Evolutionary conservation across 2,113 vertebrate species (phyloP).

Genomic region (Rhodinocichla rosea): DNA sequence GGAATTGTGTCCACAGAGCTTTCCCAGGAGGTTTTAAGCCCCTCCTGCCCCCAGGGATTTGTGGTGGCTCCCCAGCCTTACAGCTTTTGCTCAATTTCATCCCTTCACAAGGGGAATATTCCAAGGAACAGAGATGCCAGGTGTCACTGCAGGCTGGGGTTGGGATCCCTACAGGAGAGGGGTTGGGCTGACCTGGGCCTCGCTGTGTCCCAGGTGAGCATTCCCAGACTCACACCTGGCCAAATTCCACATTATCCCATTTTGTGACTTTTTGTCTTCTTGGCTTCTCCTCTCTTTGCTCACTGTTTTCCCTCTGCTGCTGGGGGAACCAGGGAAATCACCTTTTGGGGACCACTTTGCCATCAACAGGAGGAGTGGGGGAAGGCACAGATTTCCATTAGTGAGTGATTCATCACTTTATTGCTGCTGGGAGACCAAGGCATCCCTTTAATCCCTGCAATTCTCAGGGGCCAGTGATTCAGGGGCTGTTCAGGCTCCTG

Average conservation of each 20-base stretch:
- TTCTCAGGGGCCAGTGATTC: neutral
- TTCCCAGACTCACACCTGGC: neutral
- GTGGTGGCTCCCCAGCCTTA: neutral
- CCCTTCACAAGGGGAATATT: neutral
- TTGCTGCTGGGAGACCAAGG: neutral
- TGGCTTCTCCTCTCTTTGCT: neutral
- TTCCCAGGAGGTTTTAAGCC: neutral
- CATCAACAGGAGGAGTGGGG: neutral
- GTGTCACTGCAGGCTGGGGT: fast-evolving
- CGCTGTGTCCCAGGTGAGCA: neutral
- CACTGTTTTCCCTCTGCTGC: neutral
- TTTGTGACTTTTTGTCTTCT: neutral
- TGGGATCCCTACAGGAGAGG: neutral
- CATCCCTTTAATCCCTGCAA: neutral
- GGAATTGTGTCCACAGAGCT: neutral
- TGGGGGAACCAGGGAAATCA: neutral
- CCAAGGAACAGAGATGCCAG: neutral
- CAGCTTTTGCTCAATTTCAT: neutral
- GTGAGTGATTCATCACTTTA: neutral
- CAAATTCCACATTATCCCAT: fast-evolving
- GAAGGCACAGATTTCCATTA: neutral
- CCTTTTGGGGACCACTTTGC: neutral
- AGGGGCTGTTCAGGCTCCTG: neutral
- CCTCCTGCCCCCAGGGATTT: too few species aligned
- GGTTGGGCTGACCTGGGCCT: neutral